Base-by-base conservation (phyloP, 2,113 vertebrate genomes). In the Falco punctatus region DNA sequence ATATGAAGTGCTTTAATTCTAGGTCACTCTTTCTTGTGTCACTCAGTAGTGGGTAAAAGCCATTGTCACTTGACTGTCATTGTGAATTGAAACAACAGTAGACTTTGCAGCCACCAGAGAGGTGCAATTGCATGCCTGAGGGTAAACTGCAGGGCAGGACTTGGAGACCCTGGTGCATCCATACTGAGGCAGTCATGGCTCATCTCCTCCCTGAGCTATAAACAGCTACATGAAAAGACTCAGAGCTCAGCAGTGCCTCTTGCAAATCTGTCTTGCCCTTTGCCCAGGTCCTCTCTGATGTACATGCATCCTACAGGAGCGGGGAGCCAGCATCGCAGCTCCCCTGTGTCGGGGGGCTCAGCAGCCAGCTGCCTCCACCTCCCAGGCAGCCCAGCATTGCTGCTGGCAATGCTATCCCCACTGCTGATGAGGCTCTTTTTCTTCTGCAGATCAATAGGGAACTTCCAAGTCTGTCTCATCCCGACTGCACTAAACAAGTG, bases 401-500 rank as follows among this genome's bases (percentile, higher is more conserved):
- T 95, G 40, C 44, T 1, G 2, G n/a, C 3, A 23, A 4, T 59
- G 14, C 4, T 57, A 23, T 55, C 38, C 69, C 73, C 0, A 3
- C 62, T 81, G 85, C 15, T 65, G 52, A 6, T 54, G 66, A 91
- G 82, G 67, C 65, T 92, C 71, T 58, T 96, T 97, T 93, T 90
- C 90, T 95, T 92, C 89, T 91, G 55, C 35, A 40, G 51, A 92
- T 95, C 84, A 81, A 94, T 70, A 94, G 38, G 67, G 14, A 67
- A 70, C 91, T 95, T 81, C 66, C 66, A 92, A 54, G 28, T 92
- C 73, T 85, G 62, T 69, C 64, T 95, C 78, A 90, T 91, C 79
- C 62, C 3, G 2, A 66, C 78, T 82, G 46, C 66, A 86, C 66
- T 73, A 70, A 96, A 85, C 71, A 87, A 92, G 70, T 59, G 74